phyloP scores from a whole-genome alignment of 2,113 vertebrate genomes.

The Oncorhynchus tshawytscha region DNA sequence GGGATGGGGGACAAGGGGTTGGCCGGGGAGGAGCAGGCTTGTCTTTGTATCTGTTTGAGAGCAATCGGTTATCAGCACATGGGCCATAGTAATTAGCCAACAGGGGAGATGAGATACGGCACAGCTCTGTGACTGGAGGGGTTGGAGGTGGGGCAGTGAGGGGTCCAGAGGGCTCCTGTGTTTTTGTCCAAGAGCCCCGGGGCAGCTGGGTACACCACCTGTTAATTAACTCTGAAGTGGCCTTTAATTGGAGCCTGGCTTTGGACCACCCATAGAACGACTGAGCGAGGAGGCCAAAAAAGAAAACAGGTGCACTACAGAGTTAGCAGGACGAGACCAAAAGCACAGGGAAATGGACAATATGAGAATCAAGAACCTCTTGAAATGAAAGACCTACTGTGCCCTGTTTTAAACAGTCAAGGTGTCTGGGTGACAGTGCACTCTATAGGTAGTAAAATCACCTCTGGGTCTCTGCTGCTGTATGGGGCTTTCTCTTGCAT shows the following conservation, averaged over 20 bases:
- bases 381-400: background rate
- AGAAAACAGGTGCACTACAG: slow-evolving; percentile 45
- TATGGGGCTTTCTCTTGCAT: background rate
- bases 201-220: slow-evolving; percentile 81
- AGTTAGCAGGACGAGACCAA: slow-evolving; percentile 32
- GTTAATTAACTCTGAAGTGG: slow-evolving; percentile 73
- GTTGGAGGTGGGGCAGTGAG: slow-evolving; percentile 7
- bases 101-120: slow-evolving; percentile 19
- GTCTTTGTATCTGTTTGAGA: slow-evolving; percentile 49
- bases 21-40: slow-evolving; percentile 7
- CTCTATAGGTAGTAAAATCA: no score
- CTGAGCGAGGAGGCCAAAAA: slow-evolving; percentile 11
- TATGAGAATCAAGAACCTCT: background rate
- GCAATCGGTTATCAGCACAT: slow-evolving; percentile 58
- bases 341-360: background rate
- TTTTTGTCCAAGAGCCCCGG: slow-evolving; percentile 49
- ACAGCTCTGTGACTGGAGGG: slow-evolving; percentile 8
- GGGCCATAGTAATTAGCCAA: slow-evolving; percentile 70
- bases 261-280: slow-evolving; percentile 42
- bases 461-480: background rate
- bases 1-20: background rate
- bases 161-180: slow-evolving; percentile 26
- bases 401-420: background rate
- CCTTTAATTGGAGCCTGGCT: slow-evolving; percentile 72
- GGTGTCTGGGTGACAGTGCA: background rate